Evolutionary conservation across 53 echinoderm and acorn worm genomes (phyloP), one percentile per base, ranked within the genome.

Genomic region (Apostichopus leukothele): DNA sequence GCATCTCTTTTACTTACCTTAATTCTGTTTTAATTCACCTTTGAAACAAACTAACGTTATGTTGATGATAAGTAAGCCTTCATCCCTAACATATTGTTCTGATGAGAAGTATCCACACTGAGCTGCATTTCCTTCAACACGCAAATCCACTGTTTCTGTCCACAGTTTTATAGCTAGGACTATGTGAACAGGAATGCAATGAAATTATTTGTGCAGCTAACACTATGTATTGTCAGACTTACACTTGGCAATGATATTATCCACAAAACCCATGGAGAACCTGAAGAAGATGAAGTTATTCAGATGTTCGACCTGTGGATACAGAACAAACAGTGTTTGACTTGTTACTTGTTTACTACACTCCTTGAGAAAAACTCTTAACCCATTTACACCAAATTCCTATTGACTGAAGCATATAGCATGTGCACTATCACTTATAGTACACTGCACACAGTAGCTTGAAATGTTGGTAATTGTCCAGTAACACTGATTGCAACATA

Each of bases 241-340:
- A 98, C 98, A 98, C 88, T 98, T 98, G 21, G 95, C 98, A 53
- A 98, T 95, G 89, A 98, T 98, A 95, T 98, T 94, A 80, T 98
- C 98, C 10, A 98, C 92, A 88, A 98, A 98, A 16, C 98, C 98
- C 98, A 98, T 98, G 22, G 94, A 92, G 81, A 96, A 98, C 50
- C 98, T 89, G 92, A 98, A 98, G 79, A 89, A 90, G 76, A 98
- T 95, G 89, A 98, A 98, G 60, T 63, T 84, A 22, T 94, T 91
- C 19, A 98, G 83, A 88, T 98, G 98, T 26, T 91, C 85, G 68
- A 97, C 96, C 96, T 96, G 86, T 54, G 89, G 52, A 16, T 51
- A 74, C 39, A 39, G 39, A 39, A 39, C 3, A 39, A 39, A 39
- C 39, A 39, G 39, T 39, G 39, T 39, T 39, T 39, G 39, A 39